Percentiles rank a stretch among this genome's conserved stretches.
Conservation (phyloP, 2,888 invertebrate genomes). For the Agrotis clavis region DNA sequence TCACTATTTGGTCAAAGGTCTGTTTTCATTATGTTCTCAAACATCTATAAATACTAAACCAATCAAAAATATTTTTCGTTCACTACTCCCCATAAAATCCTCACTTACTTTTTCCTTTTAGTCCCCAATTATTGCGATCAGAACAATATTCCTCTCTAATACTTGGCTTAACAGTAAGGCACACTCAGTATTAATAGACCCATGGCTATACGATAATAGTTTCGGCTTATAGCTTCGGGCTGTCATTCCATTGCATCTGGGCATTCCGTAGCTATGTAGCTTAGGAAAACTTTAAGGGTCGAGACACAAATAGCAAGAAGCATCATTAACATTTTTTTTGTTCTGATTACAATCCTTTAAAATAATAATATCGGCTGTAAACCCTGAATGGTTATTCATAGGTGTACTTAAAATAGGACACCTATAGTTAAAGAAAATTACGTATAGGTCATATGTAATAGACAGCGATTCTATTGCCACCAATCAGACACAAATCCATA, state of each 20-base stretch:
- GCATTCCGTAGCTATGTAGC: slow-evolving; percentile 52
- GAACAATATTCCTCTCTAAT: slow-evolving; percentile 11
- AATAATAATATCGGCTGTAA: too few species aligned
- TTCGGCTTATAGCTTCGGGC: slow-evolving; percentile 40
- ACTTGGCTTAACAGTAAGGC: slow-evolving; percentile 20
- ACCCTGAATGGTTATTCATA: too few species aligned
- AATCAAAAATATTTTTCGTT: too few species aligned
- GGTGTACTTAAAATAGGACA: too few species aligned
- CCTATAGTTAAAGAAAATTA: too few species aligned
- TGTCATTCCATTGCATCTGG: slow-evolving; percentile 58
- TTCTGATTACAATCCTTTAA: too few species aligned
- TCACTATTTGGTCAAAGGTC: too few species aligned
- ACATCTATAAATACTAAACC: too few species aligned
- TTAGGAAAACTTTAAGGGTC: slow-evolving; percentile 16
- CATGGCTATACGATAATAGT: slow-evolving; percentile 48
- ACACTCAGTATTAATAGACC: slow-evolving; percentile 52
- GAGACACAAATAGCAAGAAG: not conserved
- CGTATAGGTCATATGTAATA: too few species aligned
- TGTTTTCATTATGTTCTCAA: too few species aligned
- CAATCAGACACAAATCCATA: too few species aligned
- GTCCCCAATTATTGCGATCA: slow-evolving; percentile 10
- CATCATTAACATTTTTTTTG: not conserved
- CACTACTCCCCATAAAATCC: not conserved
- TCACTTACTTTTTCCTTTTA: slow-evolving; percentile 14
- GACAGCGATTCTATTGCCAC: too few species aligned